Percentiles rank a stretch among this genome's conserved stretches.
Evolutionary conservation across 2,797 vertebrate species (phyloP).

Genomic region (Buphagus erythrorhynchus): DNA sequence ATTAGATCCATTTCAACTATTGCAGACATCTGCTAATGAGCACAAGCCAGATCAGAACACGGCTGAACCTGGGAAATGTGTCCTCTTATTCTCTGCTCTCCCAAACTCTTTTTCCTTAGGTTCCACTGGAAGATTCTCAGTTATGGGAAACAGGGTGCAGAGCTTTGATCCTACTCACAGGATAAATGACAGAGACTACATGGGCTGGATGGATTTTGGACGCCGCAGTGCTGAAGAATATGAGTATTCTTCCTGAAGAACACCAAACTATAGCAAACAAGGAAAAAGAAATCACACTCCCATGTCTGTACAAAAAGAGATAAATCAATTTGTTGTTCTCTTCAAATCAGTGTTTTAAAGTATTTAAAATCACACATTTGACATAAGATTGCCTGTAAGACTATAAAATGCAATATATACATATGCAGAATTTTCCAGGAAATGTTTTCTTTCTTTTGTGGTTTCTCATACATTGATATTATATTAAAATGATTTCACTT

Average conservation of each 20-base stretch:
- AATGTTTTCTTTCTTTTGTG: constrained; percentile 61
- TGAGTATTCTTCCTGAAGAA: constrained; percentile 86
- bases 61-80: not conserved
- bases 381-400: constrained; percentile 89
- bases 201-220: constrained; percentile 98
- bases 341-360: constrained; percentile 79
- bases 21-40: not conserved
- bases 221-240: constrained; percentile 94
- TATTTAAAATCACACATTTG: constrained; percentile 79
- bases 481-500: constrained; percentile 80
- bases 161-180: constrained; percentile 84
- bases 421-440: constrained; percentile 83
- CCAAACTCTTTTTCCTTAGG: constrained; percentile 64
- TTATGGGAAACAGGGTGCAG: constrained; percentile 83
- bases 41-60: not conserved
- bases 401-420: constrained; percentile 83
- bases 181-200: constrained; percentile 95
- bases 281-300: not conserved
- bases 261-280: not conserved
- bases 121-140: constrained; percentile 84
- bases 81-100: not conserved
- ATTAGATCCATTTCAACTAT: not conserved
- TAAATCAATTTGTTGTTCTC: constrained; percentile 76
- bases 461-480: constrained; percentile 70
- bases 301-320: constrained; percentile 65